Conservation (phyloP, 64 coral and sea anemone species). For the Montipora sp. region DNA sequence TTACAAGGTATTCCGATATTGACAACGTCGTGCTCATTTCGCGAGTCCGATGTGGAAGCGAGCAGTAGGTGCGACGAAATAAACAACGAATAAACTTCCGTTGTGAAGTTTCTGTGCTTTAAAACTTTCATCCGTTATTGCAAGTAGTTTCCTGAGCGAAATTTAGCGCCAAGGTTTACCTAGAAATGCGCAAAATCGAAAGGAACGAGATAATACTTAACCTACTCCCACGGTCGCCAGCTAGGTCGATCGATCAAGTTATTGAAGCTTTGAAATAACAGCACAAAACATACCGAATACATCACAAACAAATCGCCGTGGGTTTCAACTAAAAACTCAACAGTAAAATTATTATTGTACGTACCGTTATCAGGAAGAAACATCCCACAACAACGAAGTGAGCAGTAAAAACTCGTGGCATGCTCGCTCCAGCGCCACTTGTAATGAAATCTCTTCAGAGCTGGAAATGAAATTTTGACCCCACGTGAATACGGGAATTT, state of each 20-base stretch:
- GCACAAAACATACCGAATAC: background rate
- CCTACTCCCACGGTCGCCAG: background rate
- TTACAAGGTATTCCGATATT: background rate
- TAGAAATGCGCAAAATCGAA: background rate
- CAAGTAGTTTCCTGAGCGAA: background rate
- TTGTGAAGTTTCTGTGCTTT: background rate
- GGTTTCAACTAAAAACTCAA: background rate
- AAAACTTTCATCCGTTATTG: background rate
- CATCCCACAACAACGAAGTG: background rate
- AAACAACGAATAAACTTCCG: background rate
- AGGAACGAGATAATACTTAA: background rate
- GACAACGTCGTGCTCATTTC: constrained; percentile 21
- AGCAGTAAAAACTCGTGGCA: background rate
- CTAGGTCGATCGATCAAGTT: background rate
- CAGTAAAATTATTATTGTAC: background rate
- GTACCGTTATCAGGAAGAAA: constrained; percentile 14
- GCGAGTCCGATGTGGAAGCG: background rate
- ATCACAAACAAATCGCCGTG: background rate
- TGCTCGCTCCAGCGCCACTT: background rate
- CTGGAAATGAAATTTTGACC: constrained; percentile 4
- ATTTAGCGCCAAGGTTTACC: background rate
- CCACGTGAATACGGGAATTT: constrained; percentile 46
- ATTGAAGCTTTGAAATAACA: background rate
- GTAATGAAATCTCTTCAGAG: background rate
- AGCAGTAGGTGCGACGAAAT: background rate